Conservation (phyloP, 2,113 vertebrate species). For the Ceyx melanurus region DNA sequence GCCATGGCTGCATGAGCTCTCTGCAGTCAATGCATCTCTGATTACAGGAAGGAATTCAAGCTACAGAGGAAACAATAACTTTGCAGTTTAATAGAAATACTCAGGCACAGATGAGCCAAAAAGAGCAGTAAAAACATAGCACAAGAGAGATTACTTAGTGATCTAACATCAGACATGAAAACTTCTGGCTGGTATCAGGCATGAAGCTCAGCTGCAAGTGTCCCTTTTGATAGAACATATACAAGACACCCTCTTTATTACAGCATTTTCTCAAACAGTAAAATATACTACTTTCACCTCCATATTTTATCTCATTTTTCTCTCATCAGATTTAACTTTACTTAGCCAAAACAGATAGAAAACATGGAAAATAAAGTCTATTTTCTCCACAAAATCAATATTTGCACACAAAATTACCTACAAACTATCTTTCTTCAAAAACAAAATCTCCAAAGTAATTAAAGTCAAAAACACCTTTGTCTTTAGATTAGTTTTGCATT, state of each 20-base stretch:
- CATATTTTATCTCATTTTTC: neutral
- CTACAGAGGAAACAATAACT: neutral
- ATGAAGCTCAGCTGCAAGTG: neutral
- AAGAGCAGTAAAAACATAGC: neutral
- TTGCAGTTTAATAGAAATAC: neutral
- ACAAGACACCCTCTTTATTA: neutral
- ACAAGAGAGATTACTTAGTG: neutral
- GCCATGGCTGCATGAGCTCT: neutral
- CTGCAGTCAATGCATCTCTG: neutral
- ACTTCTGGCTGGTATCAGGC: neutral
- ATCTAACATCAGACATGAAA: neutral
- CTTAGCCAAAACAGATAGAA: neutral
- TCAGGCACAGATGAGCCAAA: neutral
- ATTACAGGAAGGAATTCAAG: neutral
- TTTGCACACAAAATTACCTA: neutral
- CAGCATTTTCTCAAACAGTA: neutral
- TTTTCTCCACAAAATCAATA: neutral
- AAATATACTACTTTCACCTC: neutral
- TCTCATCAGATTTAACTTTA: neutral
- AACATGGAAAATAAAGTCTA: neutral
- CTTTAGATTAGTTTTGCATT: neutral
- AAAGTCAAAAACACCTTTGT: neutral
- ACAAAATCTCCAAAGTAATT: neutral
- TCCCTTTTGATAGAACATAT: neutral
- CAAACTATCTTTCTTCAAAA: neutral